Evolutionary conservation across 1,140 invertebrate genomes (phyloP).

Genomic region (Macrosteles quadrilineatus): DNA sequence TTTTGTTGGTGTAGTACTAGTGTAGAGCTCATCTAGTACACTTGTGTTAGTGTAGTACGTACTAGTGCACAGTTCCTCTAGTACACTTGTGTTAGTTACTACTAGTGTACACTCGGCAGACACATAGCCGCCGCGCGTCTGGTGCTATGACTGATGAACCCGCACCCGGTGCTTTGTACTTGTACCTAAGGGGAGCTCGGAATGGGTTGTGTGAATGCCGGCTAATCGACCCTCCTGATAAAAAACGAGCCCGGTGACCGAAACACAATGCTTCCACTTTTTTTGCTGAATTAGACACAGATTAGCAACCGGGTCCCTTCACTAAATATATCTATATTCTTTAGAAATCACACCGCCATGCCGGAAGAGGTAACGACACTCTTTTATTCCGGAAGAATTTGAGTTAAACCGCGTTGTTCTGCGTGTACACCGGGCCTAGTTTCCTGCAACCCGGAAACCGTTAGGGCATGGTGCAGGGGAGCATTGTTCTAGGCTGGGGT

Average conservation of each 20-base stretch:
- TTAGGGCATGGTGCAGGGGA: neutral
- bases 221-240: slow-evolving; percentile 25
- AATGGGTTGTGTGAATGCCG: slow-evolving; percentile 17
- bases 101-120: neutral
- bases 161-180: neutral
- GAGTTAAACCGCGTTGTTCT: slow-evolving; percentile 24
- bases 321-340: slow-evolving; percentile 26
- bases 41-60: too few species aligned
- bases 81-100: too few species aligned
- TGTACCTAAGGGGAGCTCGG: neutral
- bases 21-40: too few species aligned
- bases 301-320: slow-evolving; percentile 24
- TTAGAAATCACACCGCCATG: slow-evolving; percentile 22
- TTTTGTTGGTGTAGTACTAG: too few species aligned
- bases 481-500: slow-evolving; percentile 8
- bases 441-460: slow-evolving; percentile 23
- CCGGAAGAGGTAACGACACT: slow-evolving; percentile 21
- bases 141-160: slow-evolving; percentile 16
- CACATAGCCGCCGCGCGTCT: neutral
- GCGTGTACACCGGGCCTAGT: neutral
- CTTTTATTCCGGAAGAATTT: slow-evolving; percentile 15
- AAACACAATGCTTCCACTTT: slow-evolving; percentile 11
- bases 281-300: slow-evolving; percentile 26
- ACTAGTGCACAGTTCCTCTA: too few species aligned
- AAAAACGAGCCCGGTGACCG: slow-evolving; percentile 15